phyloP scores from a whole-genome alignment of 1,140 invertebrate genomes.

The Pogonomyrmex barbatus region DNA sequence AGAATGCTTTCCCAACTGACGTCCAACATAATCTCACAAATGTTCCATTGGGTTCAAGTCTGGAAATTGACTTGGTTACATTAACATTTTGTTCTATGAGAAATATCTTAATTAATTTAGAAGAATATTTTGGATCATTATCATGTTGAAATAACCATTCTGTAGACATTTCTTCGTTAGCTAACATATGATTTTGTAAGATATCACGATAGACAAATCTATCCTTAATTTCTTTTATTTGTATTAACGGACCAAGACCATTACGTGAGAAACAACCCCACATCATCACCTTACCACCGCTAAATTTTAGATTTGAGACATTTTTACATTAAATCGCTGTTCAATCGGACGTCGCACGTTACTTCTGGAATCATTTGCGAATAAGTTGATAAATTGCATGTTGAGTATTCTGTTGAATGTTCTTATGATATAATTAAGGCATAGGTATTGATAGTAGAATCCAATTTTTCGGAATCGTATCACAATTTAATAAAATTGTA shows the following conservation, averaged over 20 bases:
- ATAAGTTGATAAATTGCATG: background rate
- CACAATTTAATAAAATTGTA: no score
- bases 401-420: no score
- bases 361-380: slow-evolving; percentile 11
- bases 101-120: background rate
- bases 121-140: background rate
- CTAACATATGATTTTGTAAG: slow-evolving; percentile 34
- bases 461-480: no score
- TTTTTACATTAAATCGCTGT: background rate
- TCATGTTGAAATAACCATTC: slow-evolving; percentile 17
- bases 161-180: slow-evolving; percentile 6
- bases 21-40: slow-evolving; percentile 19
- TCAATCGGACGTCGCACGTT: background rate
- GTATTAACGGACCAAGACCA: slow-evolving; percentile 2
- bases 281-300: slow-evolving; percentile 8
- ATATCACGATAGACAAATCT: slow-evolving; percentile 15
- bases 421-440: no score
- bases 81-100: background rate
- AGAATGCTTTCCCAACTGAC: slow-evolving; percentile 28
- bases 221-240: slow-evolving; percentile 31
- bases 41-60: background rate
- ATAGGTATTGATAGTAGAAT: no score
- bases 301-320: background rate
- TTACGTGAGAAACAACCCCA: background rate
- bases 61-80: background rate